Conservation (phyloP, 2,797 vertebrate genomes). For the Ispidina picta region DNA sequence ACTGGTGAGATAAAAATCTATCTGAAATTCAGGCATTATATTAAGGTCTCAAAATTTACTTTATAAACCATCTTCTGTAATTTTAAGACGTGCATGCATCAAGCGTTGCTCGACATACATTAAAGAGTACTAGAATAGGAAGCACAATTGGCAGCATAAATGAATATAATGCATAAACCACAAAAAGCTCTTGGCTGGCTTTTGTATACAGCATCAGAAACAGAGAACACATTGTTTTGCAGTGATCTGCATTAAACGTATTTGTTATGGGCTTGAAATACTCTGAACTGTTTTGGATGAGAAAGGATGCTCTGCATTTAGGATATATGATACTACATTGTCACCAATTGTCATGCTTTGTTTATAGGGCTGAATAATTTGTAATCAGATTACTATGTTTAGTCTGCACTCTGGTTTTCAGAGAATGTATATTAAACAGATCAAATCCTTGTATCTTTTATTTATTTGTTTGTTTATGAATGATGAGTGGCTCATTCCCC, state of each 20-base stretch:
- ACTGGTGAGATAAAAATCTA: conserved; percentile 1
- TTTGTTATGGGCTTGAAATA: conserved; percentile 50
- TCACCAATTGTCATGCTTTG: conserved; percentile 69
- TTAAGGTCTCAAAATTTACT: conserved; percentile 10
- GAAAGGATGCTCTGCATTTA: conserved; percentile 40
- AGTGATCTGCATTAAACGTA: conserved; percentile 41
- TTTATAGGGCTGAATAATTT: conserved; percentile 71
- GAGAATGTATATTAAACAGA: conserved; percentile 40
- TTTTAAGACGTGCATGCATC: neutral
- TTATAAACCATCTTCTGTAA: conserved; percentile 20
- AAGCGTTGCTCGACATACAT: conserved; percentile 17
- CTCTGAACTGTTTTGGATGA: conserved; percentile 50
- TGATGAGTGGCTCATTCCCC: neutral
- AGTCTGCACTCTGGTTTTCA: conserved; percentile 44
- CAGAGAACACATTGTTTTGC: conserved; percentile 45
- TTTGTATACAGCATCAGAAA: conserved; percentile 35
- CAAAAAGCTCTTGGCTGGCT: conserved; percentile 41
- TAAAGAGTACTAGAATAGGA: conserved; percentile 22
- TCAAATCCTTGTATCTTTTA: conserved; percentile 24
- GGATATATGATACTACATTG: conserved; percentile 48
- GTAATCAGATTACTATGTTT: conserved; percentile 74
- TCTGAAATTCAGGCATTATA: neutral
- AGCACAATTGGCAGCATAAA: conserved; percentile 61
- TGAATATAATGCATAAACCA: conserved; percentile 46
- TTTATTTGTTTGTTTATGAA: conserved; percentile 57